A percentile compares a stretch with the other conserved stretches of the same genome.
Evolutionary conservation across 2,113 vertebrate genomes (phyloP).

Genomic region (Corydoras sp.): DNA sequence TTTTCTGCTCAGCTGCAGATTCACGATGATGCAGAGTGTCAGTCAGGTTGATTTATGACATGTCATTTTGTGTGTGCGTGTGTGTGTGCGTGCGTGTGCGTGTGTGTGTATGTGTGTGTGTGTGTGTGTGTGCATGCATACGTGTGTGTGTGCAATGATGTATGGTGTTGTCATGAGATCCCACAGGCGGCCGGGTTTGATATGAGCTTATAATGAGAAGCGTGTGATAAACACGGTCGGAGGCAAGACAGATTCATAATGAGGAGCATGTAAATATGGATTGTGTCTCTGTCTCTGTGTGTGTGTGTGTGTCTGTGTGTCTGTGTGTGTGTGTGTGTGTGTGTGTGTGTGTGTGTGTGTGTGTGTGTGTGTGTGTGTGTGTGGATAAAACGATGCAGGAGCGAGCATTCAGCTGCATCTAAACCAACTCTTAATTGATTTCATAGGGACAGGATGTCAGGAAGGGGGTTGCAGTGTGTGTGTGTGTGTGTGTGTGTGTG

Average conservation of each 20-base stretch:
- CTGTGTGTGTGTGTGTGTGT: conserved; percentile 34
- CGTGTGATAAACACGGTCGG: conserved; percentile 32
- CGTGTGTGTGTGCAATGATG: conserved; percentile 8
- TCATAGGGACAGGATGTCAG: conserved; percentile 65
- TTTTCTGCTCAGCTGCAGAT: neutral
- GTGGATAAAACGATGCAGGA: conserved; percentile 36
- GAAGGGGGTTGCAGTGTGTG: conserved; percentile 54
- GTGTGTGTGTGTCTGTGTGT: conserved; percentile 34
- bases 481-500: conserved; percentile 42
- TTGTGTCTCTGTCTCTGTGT: conserved; percentile 30
- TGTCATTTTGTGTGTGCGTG: too few relatives aligned
- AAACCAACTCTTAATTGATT: conserved; percentile 71
- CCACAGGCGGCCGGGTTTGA: conserved; percentile 29
- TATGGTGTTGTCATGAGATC: conserved; percentile 28
- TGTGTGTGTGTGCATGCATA: conserved; percentile 10
- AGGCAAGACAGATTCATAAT: conserved; percentile 36
- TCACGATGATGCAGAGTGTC: neutral
- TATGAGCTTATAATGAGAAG: conserved; percentile 35
- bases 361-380: conserved; percentile 33
- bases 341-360: conserved; percentile 38
- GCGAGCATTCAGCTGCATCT: conserved; percentile 55
- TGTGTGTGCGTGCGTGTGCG: neutral
- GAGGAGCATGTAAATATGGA: conserved; percentile 37
- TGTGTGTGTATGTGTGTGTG: conserved; percentile 5
- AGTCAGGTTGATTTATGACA: conserved; percentile 5